Percentiles rank a stretch among this genome's conserved stretches.
These are phyloP conservation scores for Cheilosia variabilis DNA, from an alignment of 2,888 invertebrate genomes.

Conservation along the genomic window DNA sequence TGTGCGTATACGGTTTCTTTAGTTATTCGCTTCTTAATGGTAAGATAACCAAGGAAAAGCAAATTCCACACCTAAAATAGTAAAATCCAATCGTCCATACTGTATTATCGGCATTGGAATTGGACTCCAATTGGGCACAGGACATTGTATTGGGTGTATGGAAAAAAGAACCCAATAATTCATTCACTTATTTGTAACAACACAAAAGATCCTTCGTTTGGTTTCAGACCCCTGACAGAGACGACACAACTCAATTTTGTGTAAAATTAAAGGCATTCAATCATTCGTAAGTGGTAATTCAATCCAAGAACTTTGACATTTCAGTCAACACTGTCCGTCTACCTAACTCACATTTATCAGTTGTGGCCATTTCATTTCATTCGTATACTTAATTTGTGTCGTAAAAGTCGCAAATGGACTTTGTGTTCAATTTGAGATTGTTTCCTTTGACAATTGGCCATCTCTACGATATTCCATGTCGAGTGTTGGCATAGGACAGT, in stretches of 20 bases:
- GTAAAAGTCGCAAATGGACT: conserved; percentile 11
- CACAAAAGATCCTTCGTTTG: neutral
- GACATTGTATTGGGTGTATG: no score
- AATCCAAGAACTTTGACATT: conserved; percentile 39
- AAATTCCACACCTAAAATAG: conserved; percentile 17
- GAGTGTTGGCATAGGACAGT: conserved; percentile 45
- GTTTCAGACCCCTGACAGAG: neutral
- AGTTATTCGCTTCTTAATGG: conserved; percentile 7
- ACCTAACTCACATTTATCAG: neutral
- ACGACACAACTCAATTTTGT: conserved; percentile 57
- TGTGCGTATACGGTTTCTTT: neutral
- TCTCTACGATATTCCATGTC: conserved; percentile 31
- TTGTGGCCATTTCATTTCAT: conserved; percentile 10
- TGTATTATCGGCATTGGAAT: neutral
- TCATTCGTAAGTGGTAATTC: conserved; percentile 68
- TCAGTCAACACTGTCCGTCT: conserved; percentile 26
- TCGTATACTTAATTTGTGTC: conserved; percentile 33
- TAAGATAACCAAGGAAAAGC: conserved; percentile 8
- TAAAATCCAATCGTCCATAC: neutral
- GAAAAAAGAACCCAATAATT: conserved; percentile 21
- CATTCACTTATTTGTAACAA: conserved; percentile 27
- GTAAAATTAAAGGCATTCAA: conserved; percentile 67
- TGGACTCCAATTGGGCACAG: conserved; percentile 4
- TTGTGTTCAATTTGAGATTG: conserved; percentile 2
- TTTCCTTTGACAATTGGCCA: conserved; percentile 30